Evolutionary conservation across 2,888 invertebrate genomes (phyloP).

Genomic region (Globia sparganii): DNA sequence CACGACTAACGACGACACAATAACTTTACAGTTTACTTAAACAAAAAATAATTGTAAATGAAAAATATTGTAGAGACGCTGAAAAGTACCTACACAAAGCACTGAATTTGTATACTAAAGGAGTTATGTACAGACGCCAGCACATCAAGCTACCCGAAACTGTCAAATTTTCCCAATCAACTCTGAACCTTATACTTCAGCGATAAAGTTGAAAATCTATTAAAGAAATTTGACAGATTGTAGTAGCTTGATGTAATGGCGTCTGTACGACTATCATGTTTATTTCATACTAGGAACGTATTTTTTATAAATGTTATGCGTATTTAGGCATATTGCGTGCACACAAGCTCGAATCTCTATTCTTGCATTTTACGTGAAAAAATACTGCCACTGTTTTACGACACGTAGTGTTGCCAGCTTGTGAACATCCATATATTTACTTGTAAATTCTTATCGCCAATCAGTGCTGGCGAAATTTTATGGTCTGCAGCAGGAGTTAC

Average conservation of each 20-base stretch:
- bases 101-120: constrained; percentile 5
- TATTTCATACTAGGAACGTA: constrained; percentile 26
- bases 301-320: constrained; percentile 7
- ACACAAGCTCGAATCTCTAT: constrained; percentile 10
- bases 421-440: constrained; percentile 67
- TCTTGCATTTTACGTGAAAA: constrained; percentile 52
- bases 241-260: too few species aligned
- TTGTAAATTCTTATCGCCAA: constrained; percentile 71
- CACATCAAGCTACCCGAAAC: too few species aligned
- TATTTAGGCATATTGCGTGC: constrained; percentile 54
- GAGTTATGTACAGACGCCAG: too few species aligned
- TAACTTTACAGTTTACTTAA: not conserved
- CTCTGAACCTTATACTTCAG: too few species aligned
- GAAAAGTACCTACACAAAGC: not conserved
- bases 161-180: too few species aligned
- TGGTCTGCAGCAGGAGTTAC: constrained; percentile 47
- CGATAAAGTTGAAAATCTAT: too few species aligned
- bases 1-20: too few species aligned
- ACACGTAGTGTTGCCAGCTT: constrained; percentile 52
- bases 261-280: constrained; percentile 5
- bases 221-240: too few species aligned
- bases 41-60: constrained; percentile 5
- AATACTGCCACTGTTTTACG: constrained; percentile 61
- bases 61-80: not conserved
- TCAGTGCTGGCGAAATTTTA: constrained; percentile 70